A percentile compares a stretch with the other conserved stretches of the same genome.
These are phyloP conservation scores for Aurelia sp. DNA, from an alignment of 30 jellyfish, hydroid and myxozoan genomes.

Conservation along the genomic window DNA sequence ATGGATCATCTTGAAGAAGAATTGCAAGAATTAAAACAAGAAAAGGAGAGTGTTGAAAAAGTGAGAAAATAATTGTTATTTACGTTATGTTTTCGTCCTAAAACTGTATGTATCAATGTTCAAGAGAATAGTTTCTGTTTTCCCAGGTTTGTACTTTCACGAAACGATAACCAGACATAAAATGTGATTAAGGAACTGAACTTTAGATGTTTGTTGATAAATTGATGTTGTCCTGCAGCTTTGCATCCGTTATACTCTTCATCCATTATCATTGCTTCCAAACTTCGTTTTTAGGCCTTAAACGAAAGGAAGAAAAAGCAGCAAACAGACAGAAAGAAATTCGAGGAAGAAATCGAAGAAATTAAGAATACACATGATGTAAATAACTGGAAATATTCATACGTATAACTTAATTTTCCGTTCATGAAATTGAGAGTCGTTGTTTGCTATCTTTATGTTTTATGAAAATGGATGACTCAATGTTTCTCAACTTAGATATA, in stretches of 20 bases:
- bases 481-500: no score
- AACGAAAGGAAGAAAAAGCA: constrained; percentile 73
- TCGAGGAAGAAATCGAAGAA: constrained; percentile 84
- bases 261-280: neutral
- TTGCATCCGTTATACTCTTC: neutral
- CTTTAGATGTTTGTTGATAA: neutral
- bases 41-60: constrained; percentile 60
- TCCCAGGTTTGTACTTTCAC: no score
- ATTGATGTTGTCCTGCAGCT: neutral
- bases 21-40: constrained; percentile 63
- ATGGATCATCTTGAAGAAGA: constrained; percentile 81
- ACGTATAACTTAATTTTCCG: no score
- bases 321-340: constrained; percentile 71
- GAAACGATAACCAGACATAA: no score
- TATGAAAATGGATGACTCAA: no score
- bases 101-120: no score
- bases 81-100: neutral
- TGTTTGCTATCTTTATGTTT: no score
- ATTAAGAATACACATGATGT: constrained; percentile 71
- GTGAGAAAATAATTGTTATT: neutral
- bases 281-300: constrained; percentile 30
- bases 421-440: no score
- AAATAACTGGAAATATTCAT: no score
- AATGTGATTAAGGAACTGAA: no score
- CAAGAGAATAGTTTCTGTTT: no score